Percentiles rank a stretch among this genome's conserved stretches.
Evolutionary conservation across 2,797 vertebrate genomes (phyloP).

Genomic region (Myotis findleyi): DNA sequence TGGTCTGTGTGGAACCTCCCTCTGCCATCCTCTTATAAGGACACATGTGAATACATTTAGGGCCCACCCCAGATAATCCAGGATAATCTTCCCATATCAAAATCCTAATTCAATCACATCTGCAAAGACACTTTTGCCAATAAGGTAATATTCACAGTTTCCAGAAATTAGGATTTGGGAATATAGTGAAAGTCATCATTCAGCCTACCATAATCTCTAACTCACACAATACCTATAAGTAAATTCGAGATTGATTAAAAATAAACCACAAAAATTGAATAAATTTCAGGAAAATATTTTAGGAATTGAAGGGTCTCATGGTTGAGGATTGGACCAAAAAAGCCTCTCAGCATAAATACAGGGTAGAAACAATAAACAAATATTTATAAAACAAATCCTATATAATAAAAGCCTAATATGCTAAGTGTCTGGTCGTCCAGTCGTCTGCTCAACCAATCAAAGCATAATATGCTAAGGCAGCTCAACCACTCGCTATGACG

Average conservation of each 20-base stretch:
- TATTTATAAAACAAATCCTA: neutral
- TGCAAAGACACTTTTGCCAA: neutral
- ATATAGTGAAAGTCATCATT: neutral
- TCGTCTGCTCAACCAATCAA: no score
- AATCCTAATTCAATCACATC: neutral
- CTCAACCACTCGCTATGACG: no score
- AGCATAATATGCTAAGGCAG: no score
- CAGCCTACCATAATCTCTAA: neutral
- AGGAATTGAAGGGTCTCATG: neutral
- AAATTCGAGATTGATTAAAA: neutral
- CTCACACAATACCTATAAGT: neutral
- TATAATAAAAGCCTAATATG: neutral
- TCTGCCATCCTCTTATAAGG: neutral
- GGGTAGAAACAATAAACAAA: slow-evolving; percentile 25
- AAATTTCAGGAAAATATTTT: slow-evolving; percentile 25
- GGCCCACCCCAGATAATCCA: neutral
- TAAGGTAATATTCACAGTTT: neutral
- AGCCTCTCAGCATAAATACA: neutral
- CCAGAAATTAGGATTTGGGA: neutral
- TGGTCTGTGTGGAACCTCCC: neutral
- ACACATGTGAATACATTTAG: neutral
- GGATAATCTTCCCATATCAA: neutral
- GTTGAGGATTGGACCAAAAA: neutral
- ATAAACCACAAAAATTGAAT: neutral
- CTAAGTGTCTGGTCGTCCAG: no score